Conservation (phyloP, 2,113 vertebrate genomes). For the Microcebus ravelobensis region DNA sequence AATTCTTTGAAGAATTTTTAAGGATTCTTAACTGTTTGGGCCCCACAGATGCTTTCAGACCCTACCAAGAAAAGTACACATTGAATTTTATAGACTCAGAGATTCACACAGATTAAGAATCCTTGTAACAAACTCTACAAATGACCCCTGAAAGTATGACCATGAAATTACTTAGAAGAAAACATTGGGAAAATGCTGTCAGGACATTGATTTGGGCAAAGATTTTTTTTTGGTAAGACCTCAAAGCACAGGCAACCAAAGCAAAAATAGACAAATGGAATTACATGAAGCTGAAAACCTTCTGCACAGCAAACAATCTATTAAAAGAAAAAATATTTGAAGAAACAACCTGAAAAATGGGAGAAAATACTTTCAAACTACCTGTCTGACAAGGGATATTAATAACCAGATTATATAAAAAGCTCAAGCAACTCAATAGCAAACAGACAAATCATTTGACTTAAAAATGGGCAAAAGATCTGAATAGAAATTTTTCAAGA, state of each 20-base stretch:
- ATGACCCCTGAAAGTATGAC: not conserved
- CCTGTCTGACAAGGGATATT: not conserved
- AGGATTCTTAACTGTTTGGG: not conserved
- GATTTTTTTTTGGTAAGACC: not conserved
- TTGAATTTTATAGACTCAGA: not conserved
- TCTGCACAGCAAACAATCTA: not conserved
- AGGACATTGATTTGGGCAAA: not conserved
- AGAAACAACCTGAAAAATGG: not conserved
- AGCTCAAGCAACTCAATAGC: not conserved
- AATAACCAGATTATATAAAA: not conserved
- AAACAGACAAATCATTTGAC: not conserved
- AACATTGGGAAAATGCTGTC: not conserved
- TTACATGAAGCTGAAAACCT: not conserved
- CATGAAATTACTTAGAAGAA: not conserved
- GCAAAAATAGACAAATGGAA: not conserved
- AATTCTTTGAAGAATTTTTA: constrained; percentile 26
- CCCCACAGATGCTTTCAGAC: not conserved
- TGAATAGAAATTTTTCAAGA: not conserved
- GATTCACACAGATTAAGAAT: not conserved
- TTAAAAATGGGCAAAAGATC: not conserved
- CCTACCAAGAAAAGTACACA: not conserved
- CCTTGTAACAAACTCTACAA: not conserved
- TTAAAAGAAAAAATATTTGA: not conserved
- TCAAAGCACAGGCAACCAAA: not conserved
- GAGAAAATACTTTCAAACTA: not conserved